These are phyloP conservation scores for Sinocyclocheilus maitianheensis DNA, from an alignment of 2,113 vertebrate genomes.

Conservation along the genomic window DNA sequence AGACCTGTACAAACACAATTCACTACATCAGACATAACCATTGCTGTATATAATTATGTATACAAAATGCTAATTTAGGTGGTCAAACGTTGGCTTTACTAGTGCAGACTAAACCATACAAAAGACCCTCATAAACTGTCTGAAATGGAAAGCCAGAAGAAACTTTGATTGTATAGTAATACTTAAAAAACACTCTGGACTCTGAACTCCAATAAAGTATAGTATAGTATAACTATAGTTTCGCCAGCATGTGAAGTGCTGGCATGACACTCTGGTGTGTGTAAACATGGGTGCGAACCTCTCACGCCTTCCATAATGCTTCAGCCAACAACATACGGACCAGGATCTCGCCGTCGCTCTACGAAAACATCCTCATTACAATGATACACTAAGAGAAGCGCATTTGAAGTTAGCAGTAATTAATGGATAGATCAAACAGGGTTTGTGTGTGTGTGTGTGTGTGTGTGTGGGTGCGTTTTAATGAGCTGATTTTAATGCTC, in stretches of 20 bases:
- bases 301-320: background rate
- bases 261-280: background rate
- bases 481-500: conserved; percentile 20
- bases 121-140: background rate
- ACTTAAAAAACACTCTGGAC: background rate
- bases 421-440: background rate
- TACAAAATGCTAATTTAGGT: background rate
- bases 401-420: conserved; percentile 26
- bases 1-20: background rate
- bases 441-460: background rate
- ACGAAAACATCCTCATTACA: conserved; percentile 13
- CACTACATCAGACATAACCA: background rate
- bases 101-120: background rate
- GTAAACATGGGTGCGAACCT: conserved; percentile 29
- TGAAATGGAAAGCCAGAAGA: background rate
- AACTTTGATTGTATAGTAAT: background rate
- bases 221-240: background rate
- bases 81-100: background rate
- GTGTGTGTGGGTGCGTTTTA: background rate
- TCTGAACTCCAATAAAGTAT: background rate
- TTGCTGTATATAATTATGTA: background rate
- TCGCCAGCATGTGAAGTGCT: background rate
- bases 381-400: background rate
- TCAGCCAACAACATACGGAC: background rate
- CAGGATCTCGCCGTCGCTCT: background rate